Percentiles rank a stretch among this genome's conserved stretches.
These are phyloP conservation scores for Pseudonaja textilis DNA, from an alignment of 2,113 vertebrate species.

Conservation along the genomic window DNA sequence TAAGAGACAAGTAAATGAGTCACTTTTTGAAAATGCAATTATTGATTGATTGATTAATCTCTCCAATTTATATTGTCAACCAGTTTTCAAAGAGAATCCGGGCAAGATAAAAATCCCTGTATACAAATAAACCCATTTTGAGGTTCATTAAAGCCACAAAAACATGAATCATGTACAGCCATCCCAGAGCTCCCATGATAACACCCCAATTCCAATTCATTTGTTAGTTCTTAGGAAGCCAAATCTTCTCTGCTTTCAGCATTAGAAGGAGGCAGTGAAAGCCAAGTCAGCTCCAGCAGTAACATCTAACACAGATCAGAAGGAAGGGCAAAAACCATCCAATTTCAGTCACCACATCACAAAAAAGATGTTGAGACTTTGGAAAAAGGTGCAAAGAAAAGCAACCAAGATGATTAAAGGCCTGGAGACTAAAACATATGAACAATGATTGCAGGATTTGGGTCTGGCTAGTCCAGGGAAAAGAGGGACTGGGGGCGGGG, in stretches of 20 bases:
- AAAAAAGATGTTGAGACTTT: too few relatives aligned
- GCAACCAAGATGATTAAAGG: too few relatives aligned
- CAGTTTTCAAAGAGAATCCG: neutral
- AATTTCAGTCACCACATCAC: too few relatives aligned
- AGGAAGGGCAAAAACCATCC: neutral
- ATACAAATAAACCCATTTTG: neutral
- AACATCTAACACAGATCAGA: neutral
- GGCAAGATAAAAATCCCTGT: neutral
- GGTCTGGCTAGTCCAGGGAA: too few relatives aligned
- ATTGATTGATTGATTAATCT: neutral
- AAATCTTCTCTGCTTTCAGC: neutral
- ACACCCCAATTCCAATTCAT: neutral
- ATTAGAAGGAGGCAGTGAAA: neutral
- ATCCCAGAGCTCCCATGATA: neutral
- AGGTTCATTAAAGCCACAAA: neutral
- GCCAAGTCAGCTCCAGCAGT: neutral
- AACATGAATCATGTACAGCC: neutral
- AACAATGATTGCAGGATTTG: too few relatives aligned
- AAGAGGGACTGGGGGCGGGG: too few relatives aligned
- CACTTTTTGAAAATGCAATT: neutral
- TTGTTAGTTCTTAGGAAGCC: neutral
- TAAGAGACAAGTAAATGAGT: neutral
- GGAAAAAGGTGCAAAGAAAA: too few relatives aligned
- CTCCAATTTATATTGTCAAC: neutral
- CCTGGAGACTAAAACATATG: too few relatives aligned